Evolutionary conservation across 2,797 vertebrate genomes (phyloP).

Genomic region (Pangasius sanitwongsei): DNA sequence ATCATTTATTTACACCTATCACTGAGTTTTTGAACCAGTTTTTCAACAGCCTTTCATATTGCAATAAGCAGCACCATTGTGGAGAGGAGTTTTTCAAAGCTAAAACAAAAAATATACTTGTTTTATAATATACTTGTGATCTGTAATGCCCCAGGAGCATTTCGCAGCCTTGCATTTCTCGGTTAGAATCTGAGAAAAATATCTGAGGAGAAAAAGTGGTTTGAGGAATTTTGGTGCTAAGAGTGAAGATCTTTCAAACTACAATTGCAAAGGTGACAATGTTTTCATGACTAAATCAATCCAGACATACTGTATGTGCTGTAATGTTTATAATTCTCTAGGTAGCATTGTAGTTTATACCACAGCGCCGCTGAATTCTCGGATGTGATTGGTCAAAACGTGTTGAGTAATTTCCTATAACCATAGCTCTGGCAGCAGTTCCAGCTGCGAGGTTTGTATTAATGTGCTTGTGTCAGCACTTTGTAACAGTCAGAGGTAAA

Average conservation of each 20-base stretch:
- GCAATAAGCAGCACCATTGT: neutral
- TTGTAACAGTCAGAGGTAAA: neutral
- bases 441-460: neutral
- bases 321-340: neutral
- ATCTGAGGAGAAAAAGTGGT: neutral
- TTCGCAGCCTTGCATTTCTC: neutral
- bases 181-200: neutral
- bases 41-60: neutral
- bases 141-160: neutral
- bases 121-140: neutral
- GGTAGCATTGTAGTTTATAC: neutral
- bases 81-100: neutral
- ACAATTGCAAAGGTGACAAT: neutral
- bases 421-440: neutral
- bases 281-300: neutral
- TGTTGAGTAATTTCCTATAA: neutral
- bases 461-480: slow-evolving; percentile 12
- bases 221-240: neutral
- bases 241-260: neutral
- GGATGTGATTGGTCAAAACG: neutral
- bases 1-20: neutral
- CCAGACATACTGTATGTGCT: neutral
- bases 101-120: neutral
- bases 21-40: neutral
- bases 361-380: neutral